phyloP scores from a whole-genome alignment of 1,140 invertebrate species.

The Pachyrhynchus sulphureomaculatus region DNA sequence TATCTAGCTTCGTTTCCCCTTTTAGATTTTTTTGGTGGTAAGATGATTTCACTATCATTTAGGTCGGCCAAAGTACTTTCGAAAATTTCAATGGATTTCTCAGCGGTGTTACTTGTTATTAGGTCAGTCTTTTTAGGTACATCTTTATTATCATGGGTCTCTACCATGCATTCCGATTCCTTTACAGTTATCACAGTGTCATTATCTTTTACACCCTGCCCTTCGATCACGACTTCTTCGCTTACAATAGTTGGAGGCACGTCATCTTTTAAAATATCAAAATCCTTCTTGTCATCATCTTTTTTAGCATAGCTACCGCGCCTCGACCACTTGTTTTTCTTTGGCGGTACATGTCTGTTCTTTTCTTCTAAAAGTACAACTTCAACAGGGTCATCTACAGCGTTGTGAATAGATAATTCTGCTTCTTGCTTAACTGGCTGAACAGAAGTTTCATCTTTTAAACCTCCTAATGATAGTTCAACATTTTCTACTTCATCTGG shows the following conservation, averaged over 20 bases:
- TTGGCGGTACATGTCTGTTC: slow-evolving; percentile 1
- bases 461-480: neutral
- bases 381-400: too few species aligned
- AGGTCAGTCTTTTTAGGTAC: too few species aligned
- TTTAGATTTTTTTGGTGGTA: slow-evolving; percentile 35
- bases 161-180: neutral
- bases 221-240: neutral
- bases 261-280: neutral
- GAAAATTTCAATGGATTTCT: neutral
- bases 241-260: neutral
- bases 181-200: neutral
- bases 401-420: too few species aligned
- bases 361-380: too few species aligned
- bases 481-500: neutral
- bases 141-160: neutral
- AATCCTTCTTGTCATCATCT: neutral
- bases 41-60: slow-evolving; percentile 15
- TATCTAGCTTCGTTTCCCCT: slow-evolving; percentile 7
- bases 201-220: neutral
- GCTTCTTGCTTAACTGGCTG: too few species aligned
- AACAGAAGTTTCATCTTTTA: too few species aligned
- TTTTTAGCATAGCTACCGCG: slow-evolving; percentile 12
- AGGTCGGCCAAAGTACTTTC: neutral
- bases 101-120: neutral
- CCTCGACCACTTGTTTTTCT: slow-evolving; percentile 10